Base-by-base conservation (phyloP, 1,140 invertebrate species). In the Rhysida immarginata region DNA sequence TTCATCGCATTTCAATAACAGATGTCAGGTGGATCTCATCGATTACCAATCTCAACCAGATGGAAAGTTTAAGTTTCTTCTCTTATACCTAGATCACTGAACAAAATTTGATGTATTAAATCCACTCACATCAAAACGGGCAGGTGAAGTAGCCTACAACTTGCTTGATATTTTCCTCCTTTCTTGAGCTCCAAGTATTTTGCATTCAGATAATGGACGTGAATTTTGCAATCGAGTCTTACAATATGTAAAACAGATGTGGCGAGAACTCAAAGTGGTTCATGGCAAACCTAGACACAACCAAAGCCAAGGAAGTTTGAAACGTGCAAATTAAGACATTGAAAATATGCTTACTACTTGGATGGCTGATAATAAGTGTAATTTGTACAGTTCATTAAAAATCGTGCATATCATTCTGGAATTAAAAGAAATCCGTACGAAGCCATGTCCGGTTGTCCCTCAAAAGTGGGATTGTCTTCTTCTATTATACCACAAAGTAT, bases 21-120 rank as follows among this genome's bases (percentile, higher is more conserved):
- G 61, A 42, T 70, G 68, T 57, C 70, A 75, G 65, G 65, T 75
- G 11, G 72, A 75, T 61, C 57, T 76, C 3, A 74, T 75, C 45
- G 70, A 74, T 60, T 58, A 69, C 27, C 71, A 75, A 60, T 64
- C 66, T 26, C 61, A 68, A 48, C 57, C 64, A 42, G 71, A 74
- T 65, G 62, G 64, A 23, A 61, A 68, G 1, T 72, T 57, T 55
- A 70, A 68, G 59, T 75, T 68, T 58, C 67, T 75, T 51, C 58
- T 76, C 42, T 61, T 70, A 16, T 76, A 75, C 61, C 69, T 73
- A 63, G 68, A 73, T 55, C 68, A 75, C 58, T 61, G 71, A 25
- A 75, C 69, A 0, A 75, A 76, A 63, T 75, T 73, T 63, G 59
- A 65, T 53, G 55, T 65, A 58, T 59, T 73, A 14, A 60, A 65